Evolutionary conservation across 2,113 vertebrate genomes (phyloP).

Genomic region (Athene noctua): DNA sequence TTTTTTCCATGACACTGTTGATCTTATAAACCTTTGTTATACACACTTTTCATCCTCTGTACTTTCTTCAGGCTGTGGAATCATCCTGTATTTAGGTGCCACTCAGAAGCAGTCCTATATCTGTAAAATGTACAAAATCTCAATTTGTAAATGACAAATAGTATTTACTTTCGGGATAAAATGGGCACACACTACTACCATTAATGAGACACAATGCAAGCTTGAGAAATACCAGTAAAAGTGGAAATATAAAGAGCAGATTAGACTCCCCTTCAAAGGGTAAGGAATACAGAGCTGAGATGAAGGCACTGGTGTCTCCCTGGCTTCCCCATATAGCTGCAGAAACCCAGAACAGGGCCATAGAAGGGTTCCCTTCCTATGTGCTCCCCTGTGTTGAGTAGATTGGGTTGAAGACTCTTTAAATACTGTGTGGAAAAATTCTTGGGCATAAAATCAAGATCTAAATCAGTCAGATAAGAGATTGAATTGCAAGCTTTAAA

Average conservation of each 20-base stretch:
- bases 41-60: not conserved
- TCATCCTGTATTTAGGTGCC: not conserved
- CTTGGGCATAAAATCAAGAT: not conserved
- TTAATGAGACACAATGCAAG: not conserved
- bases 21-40: not conserved
- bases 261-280: not conserved
- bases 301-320: not conserved
- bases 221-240: not conserved
- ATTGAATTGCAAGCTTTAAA: not conserved
- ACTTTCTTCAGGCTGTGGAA: not conserved
- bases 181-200: not conserved
- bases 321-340: not conserved
- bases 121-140: not conserved
- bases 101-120: not conserved
- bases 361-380: not conserved
- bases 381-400: not conserved
- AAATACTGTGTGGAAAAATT: not conserved
- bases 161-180: not conserved
- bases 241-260: not conserved
- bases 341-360: not conserved
- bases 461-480: not conserved
- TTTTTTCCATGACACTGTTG: not conserved
- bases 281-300: not conserved
- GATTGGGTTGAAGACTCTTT: not conserved
- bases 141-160: not conserved